A percentile compares a stretch with the other conserved stretches of the same genome.
Evolutionary conservation across 2,113 vertebrate species (phyloP).

Genomic region (Rhynchopsitta pachyrhyncha): DNA sequence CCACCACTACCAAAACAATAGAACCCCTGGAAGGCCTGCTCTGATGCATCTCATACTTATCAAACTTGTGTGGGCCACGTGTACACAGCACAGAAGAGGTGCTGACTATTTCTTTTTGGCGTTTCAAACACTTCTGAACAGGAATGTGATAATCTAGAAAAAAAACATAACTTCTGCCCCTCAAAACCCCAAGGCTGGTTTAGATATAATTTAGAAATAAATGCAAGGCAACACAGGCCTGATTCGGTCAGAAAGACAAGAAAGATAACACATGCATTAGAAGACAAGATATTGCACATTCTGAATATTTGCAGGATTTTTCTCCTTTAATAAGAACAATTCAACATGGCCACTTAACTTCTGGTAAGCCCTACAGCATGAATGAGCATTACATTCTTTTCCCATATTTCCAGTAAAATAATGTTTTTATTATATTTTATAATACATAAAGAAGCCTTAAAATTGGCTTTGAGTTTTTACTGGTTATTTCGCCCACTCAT

Average conservation of each 20-base stretch:
- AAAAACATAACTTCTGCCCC: neutral
- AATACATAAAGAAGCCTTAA: conserved; percentile 17
- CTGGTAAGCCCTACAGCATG: neutral
- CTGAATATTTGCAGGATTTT: neutral
- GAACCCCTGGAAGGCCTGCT: neutral
- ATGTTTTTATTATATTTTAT: conserved; percentile 35
- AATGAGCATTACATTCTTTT: neutral
- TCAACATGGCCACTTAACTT: neutral
- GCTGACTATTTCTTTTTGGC: neutral
- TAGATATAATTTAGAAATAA: neutral
- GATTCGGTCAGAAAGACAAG: neutral
- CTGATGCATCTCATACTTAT: neutral
- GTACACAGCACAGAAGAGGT: neutral
- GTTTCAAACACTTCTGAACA: neutral
- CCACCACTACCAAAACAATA: neutral
- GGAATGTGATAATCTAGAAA: neutral
- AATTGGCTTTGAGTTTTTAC: neutral
- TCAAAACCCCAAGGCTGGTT: neutral
- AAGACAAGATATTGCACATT: neutral
- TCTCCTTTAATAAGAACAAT: neutral
- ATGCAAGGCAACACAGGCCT: neutral
- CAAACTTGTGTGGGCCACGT: neutral
- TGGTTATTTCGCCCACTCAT: neutral
- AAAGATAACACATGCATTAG: neutral
- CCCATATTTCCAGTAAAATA: neutral